Conservation (phyloP, 2,888 invertebrate species). For the Emmelina monodactyla region DNA sequence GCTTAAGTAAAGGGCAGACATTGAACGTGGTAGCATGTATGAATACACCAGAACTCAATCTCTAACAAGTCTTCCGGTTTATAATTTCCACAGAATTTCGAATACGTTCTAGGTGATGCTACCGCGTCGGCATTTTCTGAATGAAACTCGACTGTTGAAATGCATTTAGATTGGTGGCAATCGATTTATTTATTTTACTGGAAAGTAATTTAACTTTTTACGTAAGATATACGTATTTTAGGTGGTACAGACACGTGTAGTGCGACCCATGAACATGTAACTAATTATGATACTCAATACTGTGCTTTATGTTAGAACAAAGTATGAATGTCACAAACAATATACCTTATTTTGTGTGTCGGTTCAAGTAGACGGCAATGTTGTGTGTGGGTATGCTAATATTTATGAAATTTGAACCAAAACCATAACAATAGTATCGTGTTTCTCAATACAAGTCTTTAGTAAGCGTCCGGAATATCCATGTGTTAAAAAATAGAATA, state of each 20-base stretch:
- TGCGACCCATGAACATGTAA: too few species aligned
- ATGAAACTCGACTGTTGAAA: conserved; percentile 39
- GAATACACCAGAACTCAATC: not conserved
- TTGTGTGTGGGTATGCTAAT: too few species aligned
- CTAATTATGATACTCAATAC: not conserved
- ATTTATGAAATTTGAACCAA: too few species aligned
- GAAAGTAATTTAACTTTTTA: not conserved
- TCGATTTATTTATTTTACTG: conserved; percentile 4
- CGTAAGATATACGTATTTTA: not conserved
- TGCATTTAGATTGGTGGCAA: conserved; percentile 38
- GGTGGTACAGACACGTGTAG: too few species aligned
- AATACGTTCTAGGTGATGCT: conserved; percentile 31
- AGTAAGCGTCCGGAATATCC: too few species aligned
- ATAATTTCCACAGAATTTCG: not conserved
- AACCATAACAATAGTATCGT: too few species aligned
- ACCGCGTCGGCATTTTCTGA: conserved; percentile 34
- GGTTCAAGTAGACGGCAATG: too few species aligned
- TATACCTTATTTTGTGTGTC: too few species aligned
- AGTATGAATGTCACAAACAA: too few species aligned
- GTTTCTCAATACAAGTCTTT: too few species aligned
- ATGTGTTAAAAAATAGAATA: too few species aligned
- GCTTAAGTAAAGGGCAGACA: not conserved
- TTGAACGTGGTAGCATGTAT: not conserved
- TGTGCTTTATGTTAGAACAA: too few species aligned
- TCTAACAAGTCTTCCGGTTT: conserved; percentile 4